Percentiles rank a stretch among this genome's conserved stretches.
Conservation (phyloP, 2,888 invertebrate genomes). For the Idaea straminata region DNA sequence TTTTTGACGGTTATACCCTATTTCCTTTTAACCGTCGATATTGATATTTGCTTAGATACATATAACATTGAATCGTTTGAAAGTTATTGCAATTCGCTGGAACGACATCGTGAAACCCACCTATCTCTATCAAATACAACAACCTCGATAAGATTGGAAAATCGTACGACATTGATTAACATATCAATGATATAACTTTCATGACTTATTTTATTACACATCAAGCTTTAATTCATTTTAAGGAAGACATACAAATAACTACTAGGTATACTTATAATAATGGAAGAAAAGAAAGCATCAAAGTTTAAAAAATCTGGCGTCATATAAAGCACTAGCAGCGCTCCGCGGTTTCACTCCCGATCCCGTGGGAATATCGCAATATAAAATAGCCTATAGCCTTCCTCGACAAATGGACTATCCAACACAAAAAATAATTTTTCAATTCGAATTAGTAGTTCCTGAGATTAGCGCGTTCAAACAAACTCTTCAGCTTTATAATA, state of each 20-base stretch:
- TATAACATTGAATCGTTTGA: background rate
- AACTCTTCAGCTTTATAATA: too few relatives aligned
- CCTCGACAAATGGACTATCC: too few relatives aligned
- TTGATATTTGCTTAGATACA: background rate
- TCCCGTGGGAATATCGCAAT: too few relatives aligned
- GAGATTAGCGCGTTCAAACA: too few relatives aligned
- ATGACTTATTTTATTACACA: background rate
- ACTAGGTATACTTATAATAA: background rate
- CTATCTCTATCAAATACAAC: slow-evolving; percentile 30
- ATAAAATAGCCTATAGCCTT: too few relatives aligned
- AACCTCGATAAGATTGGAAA: slow-evolving; percentile 60
- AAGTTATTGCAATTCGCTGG: background rate
- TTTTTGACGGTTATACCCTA: too few relatives aligned
- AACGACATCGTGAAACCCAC: slow-evolving; percentile 3
- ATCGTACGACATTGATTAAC: slow-evolving; percentile 59
- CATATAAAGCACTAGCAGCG: too few relatives aligned
- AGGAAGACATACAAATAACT: background rate
- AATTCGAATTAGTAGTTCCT: too few relatives aligned
- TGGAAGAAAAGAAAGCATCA: background rate
- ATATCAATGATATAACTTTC: slow-evolving; percentile 37
- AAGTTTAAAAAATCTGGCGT: background rate
- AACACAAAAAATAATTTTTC: too few relatives aligned
- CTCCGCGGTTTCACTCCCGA: too few relatives aligned
- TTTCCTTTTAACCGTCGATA: too few relatives aligned
- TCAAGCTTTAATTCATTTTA: background rate